A percentile compares a stretch with the other conserved stretches of the same genome.
phyloP scores from a whole-genome alignment of 2,888 invertebrate species.

The Tipula lateralis region DNA sequence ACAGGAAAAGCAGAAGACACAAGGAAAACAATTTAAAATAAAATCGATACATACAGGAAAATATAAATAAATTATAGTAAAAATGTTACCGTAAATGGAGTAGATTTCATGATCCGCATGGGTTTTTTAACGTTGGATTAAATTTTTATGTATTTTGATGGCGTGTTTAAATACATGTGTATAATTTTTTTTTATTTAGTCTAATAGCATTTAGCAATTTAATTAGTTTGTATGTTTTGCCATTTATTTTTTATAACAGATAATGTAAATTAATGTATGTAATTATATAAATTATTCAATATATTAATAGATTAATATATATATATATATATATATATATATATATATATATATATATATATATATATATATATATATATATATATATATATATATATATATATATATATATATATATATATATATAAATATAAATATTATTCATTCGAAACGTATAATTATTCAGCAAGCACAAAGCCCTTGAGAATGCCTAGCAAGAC shows the following conservation, averaged over 20 bases:
- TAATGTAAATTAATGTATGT: not conserved
- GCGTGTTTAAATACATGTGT: not conserved
- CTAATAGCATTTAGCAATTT: not conserved
- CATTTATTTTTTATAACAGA: not conserved
- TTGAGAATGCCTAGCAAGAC: no score
- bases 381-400: no score
- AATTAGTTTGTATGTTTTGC: not conserved
- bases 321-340: no score
- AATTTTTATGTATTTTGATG: not conserved
- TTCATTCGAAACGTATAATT: no score
- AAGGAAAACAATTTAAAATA: not conserved
- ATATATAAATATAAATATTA: no score
- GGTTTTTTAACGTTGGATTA: not conserved
- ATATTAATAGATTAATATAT: no score
- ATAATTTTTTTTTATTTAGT: not conserved
- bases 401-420: no score
- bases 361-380: no score
- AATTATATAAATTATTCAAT: not conserved
- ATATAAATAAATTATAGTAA: constrained; percentile 15
- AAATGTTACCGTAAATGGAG: not conserved
- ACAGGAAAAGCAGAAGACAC: not conserved
- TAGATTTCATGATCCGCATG: not conserved
- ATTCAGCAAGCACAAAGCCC: no score
- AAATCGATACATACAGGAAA: not conserved
- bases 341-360: no score